Evolutionary conservation across 2,113 vertebrate species (phyloP), one percentile per base, ranked within the genome.

Genomic region (Cheilinus undulatus): DNA sequence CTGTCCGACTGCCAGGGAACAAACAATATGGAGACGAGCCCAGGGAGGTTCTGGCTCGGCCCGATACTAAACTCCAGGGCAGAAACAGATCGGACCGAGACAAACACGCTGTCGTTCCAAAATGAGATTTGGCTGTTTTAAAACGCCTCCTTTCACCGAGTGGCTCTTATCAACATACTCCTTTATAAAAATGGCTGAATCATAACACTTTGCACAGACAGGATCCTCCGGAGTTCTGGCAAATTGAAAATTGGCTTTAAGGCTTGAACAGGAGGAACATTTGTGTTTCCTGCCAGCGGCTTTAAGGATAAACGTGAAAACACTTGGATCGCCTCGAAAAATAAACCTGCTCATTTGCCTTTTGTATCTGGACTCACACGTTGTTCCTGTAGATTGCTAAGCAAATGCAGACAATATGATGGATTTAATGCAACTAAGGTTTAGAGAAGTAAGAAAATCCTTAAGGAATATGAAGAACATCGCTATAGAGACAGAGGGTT

Each of bases 11-110:
- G 62, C 82, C 76, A 80, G 56, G 40, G 11, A 72, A 65, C 58
- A 50, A 64, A 80, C 82, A 65, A 69, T 61, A 77, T 73, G 77
- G 3, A 65, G 32, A 11, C 5, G 2, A n/a, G 52, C 62, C 68
- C 63, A 7, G 46, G 12, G 60, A 67, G 45, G 53, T 15, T 48
- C 66, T 34, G 66, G 53, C 46, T 71, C 28, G 58, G 51, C 46
- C 58, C 0, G 52, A 62, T 63, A 54, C 58, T 23, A 32, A 64
- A 56, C 72, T 52, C 53, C 58, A 3, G 38, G 58, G 48, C 64
- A 42, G 48, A 3, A 34, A 32, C 53, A 20, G 24, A 73, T 69
- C 34, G 17, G 57, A 23, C 59, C 1, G 14, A 59, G 20, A 70
- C 49, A 75, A 28, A 50, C 63, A 56, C 68, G 4, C 26, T 19